Base-by-base conservation (phyloP, 2,113 vertebrate genomes). In the Neopipo cinnamomea region DNA sequence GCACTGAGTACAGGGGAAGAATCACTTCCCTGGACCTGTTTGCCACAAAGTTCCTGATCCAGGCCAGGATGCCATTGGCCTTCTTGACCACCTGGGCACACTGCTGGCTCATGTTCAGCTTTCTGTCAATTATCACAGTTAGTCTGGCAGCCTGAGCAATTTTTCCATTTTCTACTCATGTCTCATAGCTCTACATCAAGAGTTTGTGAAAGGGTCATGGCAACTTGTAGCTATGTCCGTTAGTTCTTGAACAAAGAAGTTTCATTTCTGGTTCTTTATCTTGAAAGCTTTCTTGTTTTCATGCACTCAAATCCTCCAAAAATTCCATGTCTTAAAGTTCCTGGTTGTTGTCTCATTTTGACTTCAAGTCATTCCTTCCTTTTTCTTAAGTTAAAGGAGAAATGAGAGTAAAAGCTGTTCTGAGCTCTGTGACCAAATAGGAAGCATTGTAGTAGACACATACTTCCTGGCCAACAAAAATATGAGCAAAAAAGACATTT, bases 241-340 rank as follows among this genome's bases (percentile, higher is more conserved):
- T 33, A 13, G 31, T 37, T 93, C 46, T 21, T 83, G 25, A 23
- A 59, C 7, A 4, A 42, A 6, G 12, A 88, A 39, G 14, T 68
- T 63, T 61, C 0, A 39, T 72, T 79, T 59, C 14, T 61, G 4
- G 1, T 46, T 37, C 0, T 30, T 55, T 74, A 37, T 33, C 33
- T 39, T 7, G 2, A 28, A 62, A 33, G 2, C 8, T 83, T 47
- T 83, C 28, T 61, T 11, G 4, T 37, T 85, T 77, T 53, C 23
- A n/a, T 1, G 3, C 12, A 25, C 9, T 30, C 1, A 61, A 41
- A 70, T 41, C 8, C 3, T 8, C 12, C 4, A 30, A 4, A 59
- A 82, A 33, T 47, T 66, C 14, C 13, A 2, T 3, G 53, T 88
- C 77, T 85, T 79, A 24, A 56, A 20, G 8, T 75, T 30, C 23